A percentile compares a stretch with the other conserved stretches of the same genome.
Evolutionary conservation across 2,113 vertebrate species (phyloP).

Genomic region (Erythrocercus mccallii): DNA sequence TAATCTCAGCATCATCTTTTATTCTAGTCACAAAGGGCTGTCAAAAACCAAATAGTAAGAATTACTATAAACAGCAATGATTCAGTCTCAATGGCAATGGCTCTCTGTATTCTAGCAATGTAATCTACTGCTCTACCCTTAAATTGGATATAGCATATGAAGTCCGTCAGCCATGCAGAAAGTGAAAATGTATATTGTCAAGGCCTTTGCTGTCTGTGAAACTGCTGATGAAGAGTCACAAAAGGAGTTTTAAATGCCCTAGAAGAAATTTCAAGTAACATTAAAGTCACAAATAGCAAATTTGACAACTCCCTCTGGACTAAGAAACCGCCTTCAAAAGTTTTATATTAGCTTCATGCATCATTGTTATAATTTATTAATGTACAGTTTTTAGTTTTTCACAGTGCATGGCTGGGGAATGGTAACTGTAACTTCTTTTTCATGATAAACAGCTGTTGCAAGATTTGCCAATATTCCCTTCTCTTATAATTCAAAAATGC

Average conservation of each 20-base stretch:
- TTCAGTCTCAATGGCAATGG: slow-evolving; percentile 36
- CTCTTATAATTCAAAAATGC: slow-evolving; percentile 54
- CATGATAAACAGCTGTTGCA: slow-evolving; percentile 64
- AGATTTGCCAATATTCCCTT: slow-evolving; percentile 45
- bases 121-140: slow-evolving; percentile 62
- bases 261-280: slow-evolving; percentile 58
- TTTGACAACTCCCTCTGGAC: slow-evolving; percentile 39
- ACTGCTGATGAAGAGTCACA: slow-evolving; percentile 61
- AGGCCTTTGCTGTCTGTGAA: slow-evolving; percentile 48
- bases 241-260: slow-evolving; percentile 61
- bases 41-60: slow-evolving; percentile 68
- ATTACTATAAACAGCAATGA: slow-evolving; percentile 65
- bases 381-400: slow-evolving; percentile 50
- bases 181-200: slow-evolving; percentile 61
- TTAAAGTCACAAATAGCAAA: slow-evolving; percentile 60
- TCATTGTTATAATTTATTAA: slow-evolving; percentile 69
- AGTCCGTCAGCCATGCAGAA: slow-evolving; percentile 68
- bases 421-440: slow-evolving; percentile 63
- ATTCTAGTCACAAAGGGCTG: slow-evolving; percentile 56
- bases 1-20: slow-evolving; percentile 43
- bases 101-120: slow-evolving; percentile 58
- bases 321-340: slow-evolving; percentile 48
- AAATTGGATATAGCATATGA: slow-evolving; percentile 69
- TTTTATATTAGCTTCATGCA: slow-evolving; percentile 65
- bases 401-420: slow-evolving; percentile 30